Base-by-base conservation (phyloP, 2,797 vertebrate species). In the Bradypodion ventrale region DNA sequence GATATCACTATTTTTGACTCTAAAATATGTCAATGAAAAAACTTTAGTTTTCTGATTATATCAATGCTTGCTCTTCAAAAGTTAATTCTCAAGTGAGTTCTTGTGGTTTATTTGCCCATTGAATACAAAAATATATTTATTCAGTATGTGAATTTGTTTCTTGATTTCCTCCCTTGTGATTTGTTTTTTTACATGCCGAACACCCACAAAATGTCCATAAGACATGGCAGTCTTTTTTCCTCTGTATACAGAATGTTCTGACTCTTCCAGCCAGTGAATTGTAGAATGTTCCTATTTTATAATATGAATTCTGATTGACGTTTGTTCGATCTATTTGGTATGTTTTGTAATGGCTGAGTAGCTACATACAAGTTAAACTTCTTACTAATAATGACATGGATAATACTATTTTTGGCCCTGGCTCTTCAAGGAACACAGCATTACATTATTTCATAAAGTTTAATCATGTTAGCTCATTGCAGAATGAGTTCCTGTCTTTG, bases 11-110 rank as follows among this genome's bases (percentile, higher is more conserved):
- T 27, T 25, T 83, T 85, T 85, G 25, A 76, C 65, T 32, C 42
- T 62, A 63, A 76, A 75, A 52, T 70, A n/a, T 29, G 52, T 37
- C 21, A 77, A n/a, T 46, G 27, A 70, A n/a, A 49, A 1, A 5
- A 66, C 7, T 70, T 6, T 35, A 49, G 62, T 46, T 66, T 78
- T 49, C 44, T 0, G 0, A 0, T 1, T n/a, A 0, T n/a, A 0
- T 4, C 1, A 5, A 25, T 25, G 72, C 32, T 0, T 0, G n/a
- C 75, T 81, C 3, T 6, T 21, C 16, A 60, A 29, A 82, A 88
- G 32, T 56, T 56, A 21, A 52, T 19, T 60, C 70, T 86, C 68
- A 82, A 62, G 78, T 1, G 9, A 15, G 29, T 85, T 80, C 16
- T 66, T 35, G 5, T 42, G n/a, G 27, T 15, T 0, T 0, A 88